Base-by-base conservation (phyloP, 2,113 vertebrate genomes). In the Pelodiscus sinensis region DNA sequence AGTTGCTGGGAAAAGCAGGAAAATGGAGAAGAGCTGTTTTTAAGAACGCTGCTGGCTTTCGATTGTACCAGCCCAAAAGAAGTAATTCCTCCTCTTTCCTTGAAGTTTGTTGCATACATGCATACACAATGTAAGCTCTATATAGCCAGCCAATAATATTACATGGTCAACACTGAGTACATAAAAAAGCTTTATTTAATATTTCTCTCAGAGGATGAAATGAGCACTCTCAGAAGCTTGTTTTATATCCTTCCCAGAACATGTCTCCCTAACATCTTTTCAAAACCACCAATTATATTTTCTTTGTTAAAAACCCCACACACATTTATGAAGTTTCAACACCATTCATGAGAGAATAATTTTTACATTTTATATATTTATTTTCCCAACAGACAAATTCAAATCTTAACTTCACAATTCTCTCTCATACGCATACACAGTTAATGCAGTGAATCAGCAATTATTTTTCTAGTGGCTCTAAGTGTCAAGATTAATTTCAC, bases 401-500 rank as follows among this genome's bases (percentile, higher is more conserved):
- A 92, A 90, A 96, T 96, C 93, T 95, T 87, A 55, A 96, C 89
- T 86, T 95, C 86, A 95, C 21, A 85, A 95, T 89, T 97, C 96
- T 94, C 89, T 94, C 86, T 97, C 96, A 95, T 86, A 96, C 81
- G 93, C 93, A 94, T 88, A 97, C 95, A 97, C 55, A 97, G 96
- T 97, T 98, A 98, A 97, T 94, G 95, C 92, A 77, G 97, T 98
- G 98, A 98, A 98, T 98, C 98, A 98, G 98, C 98, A 98, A 99
- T 99, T 99, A 99, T 98, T 98, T 98, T 98, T 98, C 97, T 97
- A 96, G 96, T 97, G 97, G 97, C 97, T 98, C 98, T 96, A 98
- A 98, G 97, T 98, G 98, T 99, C 99, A 98, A 98, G 98, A 98
- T 98, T 99, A 98, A 99, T 99, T 99, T 98, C 96, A 97, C 98